Evolutionary conservation across 2,797 vertebrate genomes (phyloP), one percentile per base, ranked within the genome.

Genomic region (Leuciscus waleckii): DNA sequence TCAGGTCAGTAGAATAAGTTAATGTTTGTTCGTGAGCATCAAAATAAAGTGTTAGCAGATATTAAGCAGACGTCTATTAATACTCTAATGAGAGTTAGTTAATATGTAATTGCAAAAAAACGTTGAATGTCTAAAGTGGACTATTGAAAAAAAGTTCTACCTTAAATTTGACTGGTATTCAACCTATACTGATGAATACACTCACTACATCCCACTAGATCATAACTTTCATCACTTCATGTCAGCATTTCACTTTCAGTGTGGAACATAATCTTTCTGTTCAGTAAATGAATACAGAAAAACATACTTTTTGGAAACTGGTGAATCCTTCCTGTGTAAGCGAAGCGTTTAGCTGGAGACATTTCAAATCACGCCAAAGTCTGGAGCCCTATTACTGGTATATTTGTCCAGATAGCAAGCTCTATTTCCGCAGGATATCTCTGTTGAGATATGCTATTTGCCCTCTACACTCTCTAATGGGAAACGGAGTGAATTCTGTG

Each of bases 371-470:
- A 74, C n/a, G 76, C 54, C 71, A 79, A 29, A 67, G 37, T 23
- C 83, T 39, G 21, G 35, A 51, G 65, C 51, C 56, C 37, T 63
- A 67, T 71, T 79, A 78, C 86, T 65, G 75, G 85, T 91, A 91
- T 92, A 90, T 93, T 93, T 93, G 89, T 90, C 88, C 75, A 90
- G 91, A 92, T 41, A 90, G 67, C 0, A 85, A 92, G 85, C 71
- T 89, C 86, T 77, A 84, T 85, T 92, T 93, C 92, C 91, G 91
- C 92, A 90, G 85, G 93, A 93, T 87, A 90, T 85, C 67, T 58
- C 85, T 81, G 78, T 70, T 37, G 89, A 91, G 93, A 94, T 93
- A 93, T 79, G n/a, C 68, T 92, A 88, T 93, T 91, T 92, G 88
- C 86, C 92, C 92, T 92, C 86, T 90, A 88, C 89, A 75, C 70